Conservation (phyloP, 2,888 invertebrate species). For the Xestoiulus laeticollis region DNA sequence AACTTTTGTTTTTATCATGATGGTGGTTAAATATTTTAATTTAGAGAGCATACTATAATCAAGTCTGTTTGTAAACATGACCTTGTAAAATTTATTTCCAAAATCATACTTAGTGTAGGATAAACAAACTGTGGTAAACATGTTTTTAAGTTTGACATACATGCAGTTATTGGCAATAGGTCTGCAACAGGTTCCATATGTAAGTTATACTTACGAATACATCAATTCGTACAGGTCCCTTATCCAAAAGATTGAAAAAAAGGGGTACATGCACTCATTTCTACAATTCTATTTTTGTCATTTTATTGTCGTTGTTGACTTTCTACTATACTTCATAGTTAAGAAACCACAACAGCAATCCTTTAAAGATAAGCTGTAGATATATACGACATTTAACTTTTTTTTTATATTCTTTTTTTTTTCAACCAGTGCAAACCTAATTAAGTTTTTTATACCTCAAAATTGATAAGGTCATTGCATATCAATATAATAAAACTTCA, state of each 20-base stretch:
- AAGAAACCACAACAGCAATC: conserved; percentile 5
- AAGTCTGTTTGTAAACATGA: not conserved
- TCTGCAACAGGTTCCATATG: not conserved
- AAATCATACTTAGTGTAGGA: not conserved
- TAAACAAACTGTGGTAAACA: conserved; percentile 10
- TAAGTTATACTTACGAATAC: not conserved
- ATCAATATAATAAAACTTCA: not conserved
- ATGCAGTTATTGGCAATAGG: not conserved
- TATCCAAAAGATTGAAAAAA: not conserved
- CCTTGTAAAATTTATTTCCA: not conserved
- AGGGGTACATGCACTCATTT: conserved; percentile 14
- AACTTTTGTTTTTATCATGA: too few species aligned
- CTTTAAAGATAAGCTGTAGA: not conserved
- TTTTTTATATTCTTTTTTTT: not conserved
- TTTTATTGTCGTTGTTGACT: not conserved
- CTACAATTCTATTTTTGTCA: not conserved
- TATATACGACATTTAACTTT: not conserved
- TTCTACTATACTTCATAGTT: not conserved
- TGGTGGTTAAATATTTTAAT: too few species aligned
- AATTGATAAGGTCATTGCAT: not conserved
- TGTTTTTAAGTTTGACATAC: not conserved
- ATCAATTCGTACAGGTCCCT: not conserved
- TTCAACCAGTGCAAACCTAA: conserved; percentile 11
- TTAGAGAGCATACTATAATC: too few species aligned
- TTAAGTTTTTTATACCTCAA: not conserved